These are phyloP conservation scores for Xyrauchen texanus DNA, from an alignment of 2,113 vertebrate genomes.

Conservation along the genomic window DNA sequence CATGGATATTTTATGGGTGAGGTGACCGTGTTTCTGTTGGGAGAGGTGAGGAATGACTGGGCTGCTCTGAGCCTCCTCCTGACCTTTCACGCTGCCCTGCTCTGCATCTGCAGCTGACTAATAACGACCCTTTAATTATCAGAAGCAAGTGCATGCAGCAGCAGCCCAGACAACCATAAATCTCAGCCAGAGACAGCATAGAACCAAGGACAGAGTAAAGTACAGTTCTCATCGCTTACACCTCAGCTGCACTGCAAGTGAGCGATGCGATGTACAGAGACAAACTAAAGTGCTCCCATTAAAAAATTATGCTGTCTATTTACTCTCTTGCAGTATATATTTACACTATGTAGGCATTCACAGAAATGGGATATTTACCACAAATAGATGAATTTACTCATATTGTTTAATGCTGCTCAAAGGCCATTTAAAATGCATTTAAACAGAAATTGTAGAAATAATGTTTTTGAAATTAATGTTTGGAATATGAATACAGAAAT, in stretches of 20 bases:
- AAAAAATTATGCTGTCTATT: background rate
- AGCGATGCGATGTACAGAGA: background rate
- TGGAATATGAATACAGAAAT: no score
- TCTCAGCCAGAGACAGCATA: conserved; percentile 48
- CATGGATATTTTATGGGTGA: conserved; percentile 17
- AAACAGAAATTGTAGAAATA: no score
- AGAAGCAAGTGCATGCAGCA: conserved; percentile 53
- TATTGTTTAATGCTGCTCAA: no score
- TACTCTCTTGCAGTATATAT: background rate
- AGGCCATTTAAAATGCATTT: no score
- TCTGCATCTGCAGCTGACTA: conserved; percentile 57
- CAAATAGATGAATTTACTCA: no score
- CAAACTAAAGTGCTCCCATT: no score
- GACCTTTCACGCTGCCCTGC: conserved; percentile 51
- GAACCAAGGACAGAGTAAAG: conserved; percentile 45
- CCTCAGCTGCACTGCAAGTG: background rate
- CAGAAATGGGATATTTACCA: no score
- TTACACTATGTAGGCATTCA: no score
- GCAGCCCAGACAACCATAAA: conserved; percentile 51
- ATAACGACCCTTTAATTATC: conserved; percentile 64
- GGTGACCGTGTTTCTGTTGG: conserved; percentile 43
- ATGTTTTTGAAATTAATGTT: no score
- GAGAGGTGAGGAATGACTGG: conserved; percentile 41
- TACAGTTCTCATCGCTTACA: background rate
- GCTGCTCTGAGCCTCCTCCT: conserved; percentile 35